Conservation (phyloP, 2,888 invertebrate species). For the Acleris emargana region DNA sequence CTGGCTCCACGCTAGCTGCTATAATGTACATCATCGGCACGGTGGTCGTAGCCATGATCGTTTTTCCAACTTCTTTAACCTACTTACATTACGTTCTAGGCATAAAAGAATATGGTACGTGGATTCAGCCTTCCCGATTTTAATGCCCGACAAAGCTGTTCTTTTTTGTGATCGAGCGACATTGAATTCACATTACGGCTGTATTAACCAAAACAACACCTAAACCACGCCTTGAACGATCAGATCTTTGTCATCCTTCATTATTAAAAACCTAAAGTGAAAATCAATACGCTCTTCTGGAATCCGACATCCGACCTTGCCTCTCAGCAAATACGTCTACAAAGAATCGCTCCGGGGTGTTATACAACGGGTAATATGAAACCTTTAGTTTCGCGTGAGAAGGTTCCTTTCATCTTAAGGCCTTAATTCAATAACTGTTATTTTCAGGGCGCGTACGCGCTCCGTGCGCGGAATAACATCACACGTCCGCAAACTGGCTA, state of each 20-base stretch:
- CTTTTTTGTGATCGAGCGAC: slow-evolving; percentile 8
- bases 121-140: too few species aligned
- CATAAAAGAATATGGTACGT: too few species aligned
- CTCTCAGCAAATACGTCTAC: slow-evolving; percentile 15
- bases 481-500: slow-evolving; percentile 43
- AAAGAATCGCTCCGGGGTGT: slow-evolving; percentile 10
- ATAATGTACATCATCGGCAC: slow-evolving; percentile 99
- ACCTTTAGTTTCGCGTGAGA: slow-evolving; percentile 24
- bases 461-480: slow-evolving; percentile 43
- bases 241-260: slow-evolving; percentile 17
- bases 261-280: slow-evolving; percentile 27
- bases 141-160: not conserved
- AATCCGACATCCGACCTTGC: slow-evolving; percentile 6
- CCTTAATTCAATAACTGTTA: slow-evolving; percentile 47
- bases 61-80: too few species aligned
- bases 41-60: too few species aligned
- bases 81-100: too few species aligned
- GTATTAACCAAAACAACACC: not conserved
- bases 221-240: not conserved
- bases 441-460: slow-evolving; percentile 38
- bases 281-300: slow-evolving; percentile 28
- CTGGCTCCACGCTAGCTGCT: slow-evolving; percentile 98
- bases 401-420: slow-evolving; percentile 34
- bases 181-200: slow-evolving; percentile 1
- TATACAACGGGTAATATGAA: slow-evolving; percentile 26